phyloP scores from a whole-genome alignment of 2,113 vertebrate genomes.

The Megaceryle torquata region DNA sequence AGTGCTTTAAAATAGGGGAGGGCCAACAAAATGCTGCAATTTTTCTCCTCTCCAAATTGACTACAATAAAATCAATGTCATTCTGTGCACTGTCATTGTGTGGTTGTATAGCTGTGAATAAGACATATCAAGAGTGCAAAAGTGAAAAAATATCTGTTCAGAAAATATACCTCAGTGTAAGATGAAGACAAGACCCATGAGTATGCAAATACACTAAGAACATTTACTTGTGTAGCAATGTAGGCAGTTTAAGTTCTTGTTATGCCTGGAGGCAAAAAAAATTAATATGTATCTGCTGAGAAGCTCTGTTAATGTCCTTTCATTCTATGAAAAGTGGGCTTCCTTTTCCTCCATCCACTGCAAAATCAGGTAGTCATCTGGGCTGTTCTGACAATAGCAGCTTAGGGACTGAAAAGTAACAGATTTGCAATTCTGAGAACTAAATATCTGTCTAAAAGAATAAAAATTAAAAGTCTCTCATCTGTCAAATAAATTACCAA shows the following conservation, averaged over 20 bases:
- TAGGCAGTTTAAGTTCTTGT: neutral
- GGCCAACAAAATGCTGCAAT: neutral
- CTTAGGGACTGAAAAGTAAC: neutral
- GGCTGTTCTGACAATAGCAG: neutral
- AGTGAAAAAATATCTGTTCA: neutral
- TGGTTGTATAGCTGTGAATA: neutral
- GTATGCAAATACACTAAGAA: neutral
- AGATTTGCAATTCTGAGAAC: neutral
- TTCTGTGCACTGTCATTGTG: neutral
- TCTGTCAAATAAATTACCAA: neutral
- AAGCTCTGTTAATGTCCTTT: neutral
- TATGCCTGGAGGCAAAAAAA: neutral
- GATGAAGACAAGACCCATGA: neutral
- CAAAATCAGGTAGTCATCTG: neutral
- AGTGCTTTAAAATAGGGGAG: neutral
- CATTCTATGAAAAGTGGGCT: neutral
- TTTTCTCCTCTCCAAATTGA: neutral
- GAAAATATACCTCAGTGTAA: neutral
- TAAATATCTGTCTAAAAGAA: neutral
- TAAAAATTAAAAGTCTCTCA: neutral
- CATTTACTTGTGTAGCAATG: neutral
- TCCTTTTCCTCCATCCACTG: neutral
- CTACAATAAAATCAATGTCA: neutral
- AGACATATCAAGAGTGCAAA: neutral
- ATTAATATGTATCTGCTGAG: neutral